Evolutionary conservation across 1,140 invertebrate species (phyloP), one percentile per base, ranked within the genome.

Genomic region (Chrysoperla carnea): DNA sequence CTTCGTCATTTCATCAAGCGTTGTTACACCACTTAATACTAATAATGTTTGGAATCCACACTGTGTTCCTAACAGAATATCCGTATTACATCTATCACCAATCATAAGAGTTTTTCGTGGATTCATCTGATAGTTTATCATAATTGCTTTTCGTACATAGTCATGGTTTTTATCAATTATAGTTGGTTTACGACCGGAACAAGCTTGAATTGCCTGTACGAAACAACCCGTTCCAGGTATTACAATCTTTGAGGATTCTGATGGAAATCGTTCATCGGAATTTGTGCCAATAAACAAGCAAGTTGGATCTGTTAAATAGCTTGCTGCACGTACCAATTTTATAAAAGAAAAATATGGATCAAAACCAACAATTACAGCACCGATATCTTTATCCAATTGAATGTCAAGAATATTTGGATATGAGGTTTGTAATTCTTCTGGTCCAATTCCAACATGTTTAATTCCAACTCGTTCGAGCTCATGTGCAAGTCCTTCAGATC

Each of bases 361-460:
- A 62, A 92, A 95, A 17, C 88, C 91, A 37, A 94, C 84, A 12
- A 96, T 67, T 5, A 98, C 93, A n/a, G 89, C 88, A 8, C 77
- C 81, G 42, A 96, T 79, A 50, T 92, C 77, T 2, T 74, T 65
- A 51, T 91, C 83, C 8, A 23, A 23, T 23, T 23, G 2, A 23
- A 23, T 23, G 17, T 23, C 17, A 23, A 23, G 17, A 23, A 5
- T 23, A 23, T 23, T 23, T 23, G 17, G 17, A 23, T 23, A 23
- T 23, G 17, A 3, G 75, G 59, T 14, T 76, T 50, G 44, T 23
- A 23, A 23, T 3, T 23, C 17, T 23, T 23, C 17, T 23, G 17
- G 17, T 43, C 90, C 91, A 56, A 79, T 57, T 38, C 79, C 81
- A 47, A 68, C 68, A 57, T 81, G 70, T 28, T 67, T 54, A 39